Base-by-base conservation (phyloP, 2,888 invertebrate species). In the Diplazon laetatorius region DNA sequence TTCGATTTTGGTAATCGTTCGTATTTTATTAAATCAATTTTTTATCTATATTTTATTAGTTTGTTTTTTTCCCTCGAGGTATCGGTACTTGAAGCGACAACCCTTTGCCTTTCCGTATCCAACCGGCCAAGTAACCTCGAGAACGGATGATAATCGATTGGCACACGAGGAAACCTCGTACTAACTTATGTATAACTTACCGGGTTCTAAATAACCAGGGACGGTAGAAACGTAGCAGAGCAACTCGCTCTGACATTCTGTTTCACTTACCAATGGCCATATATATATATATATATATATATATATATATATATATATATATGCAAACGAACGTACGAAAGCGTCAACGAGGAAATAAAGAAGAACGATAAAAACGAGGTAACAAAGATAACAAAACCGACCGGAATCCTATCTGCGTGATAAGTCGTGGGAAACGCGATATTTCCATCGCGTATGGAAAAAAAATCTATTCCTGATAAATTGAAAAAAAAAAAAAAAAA, bases 101-200 rank as follows among this genome's bases (percentile, higher is more conserved):
- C 60, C 66, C 60, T 50, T 55, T 60, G 46, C 59, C 18, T 46
- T 48, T 57, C 44, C 20, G 20, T 65, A 37, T 39, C 37, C 59
- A 59, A n/a, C n/a, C 59, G 74, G 71, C 74, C 70, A 71, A 62
- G 66, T 78, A 70, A 78, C 78, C 78, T 78, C 74, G 78, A 52
- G 18, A 78, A 75, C 75, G 78, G 78, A 78, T 78, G 74, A 78
- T 78, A 78, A 78, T 78, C 78, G 78, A 78, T 78, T 78, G 78
- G 60, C 74, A 78, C 78, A 78, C 78, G 78, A 71, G 74, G 78
- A 75, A 78, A 74, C 74, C 75, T 78, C 66, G 71, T 60, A 71
- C 78, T 78, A 78, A 78, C 78, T 78, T 78, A 78, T 78, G 78
- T 78, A 78, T 78, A 78, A 78, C 66, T 70, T 78, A 78, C 78